phyloP scores from a whole-genome alignment of 1,140 invertebrate species.

The Bombus breviceps region DNA sequence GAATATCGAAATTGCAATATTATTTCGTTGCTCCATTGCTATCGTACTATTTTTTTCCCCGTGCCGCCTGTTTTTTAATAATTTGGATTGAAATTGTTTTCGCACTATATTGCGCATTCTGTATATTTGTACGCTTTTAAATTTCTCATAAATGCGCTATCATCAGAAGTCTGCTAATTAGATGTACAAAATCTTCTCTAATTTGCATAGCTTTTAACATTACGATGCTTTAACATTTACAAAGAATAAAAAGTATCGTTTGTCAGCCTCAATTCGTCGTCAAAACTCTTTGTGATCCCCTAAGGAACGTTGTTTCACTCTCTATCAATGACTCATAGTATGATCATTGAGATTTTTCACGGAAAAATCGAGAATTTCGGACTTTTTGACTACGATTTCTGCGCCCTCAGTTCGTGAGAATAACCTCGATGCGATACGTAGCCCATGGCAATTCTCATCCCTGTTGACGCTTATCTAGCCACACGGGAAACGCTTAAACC shows the following conservation, averaged over 20 bases:
- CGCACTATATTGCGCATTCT: background rate
- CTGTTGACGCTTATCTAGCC: constrained; percentile 59
- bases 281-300: no score
- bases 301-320: no score
- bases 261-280: no score
- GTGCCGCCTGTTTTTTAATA: background rate
- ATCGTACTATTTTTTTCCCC: background rate
- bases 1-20: background rate
- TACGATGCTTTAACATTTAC: no score
- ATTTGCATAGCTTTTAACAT: no score
- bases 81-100: background rate
- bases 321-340: background rate
- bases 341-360: constrained; percentile 30
- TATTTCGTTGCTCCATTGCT: background rate
- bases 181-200: no score
- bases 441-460: constrained; percentile 44
- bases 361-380: constrained; percentile 34
- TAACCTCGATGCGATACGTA: constrained; percentile 17
- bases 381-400: constrained; percentile 11
- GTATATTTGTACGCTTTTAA: no score
- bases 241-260: no score
- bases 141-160: no score
- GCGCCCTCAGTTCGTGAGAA: background rate
- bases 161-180: no score
- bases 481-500: constrained; percentile 51